A percentile compares a stretch with the other conserved stretches of the same genome.
Conservation (phyloP, 2,888 invertebrate genomes). For the Amphiduros pacificus region DNA sequence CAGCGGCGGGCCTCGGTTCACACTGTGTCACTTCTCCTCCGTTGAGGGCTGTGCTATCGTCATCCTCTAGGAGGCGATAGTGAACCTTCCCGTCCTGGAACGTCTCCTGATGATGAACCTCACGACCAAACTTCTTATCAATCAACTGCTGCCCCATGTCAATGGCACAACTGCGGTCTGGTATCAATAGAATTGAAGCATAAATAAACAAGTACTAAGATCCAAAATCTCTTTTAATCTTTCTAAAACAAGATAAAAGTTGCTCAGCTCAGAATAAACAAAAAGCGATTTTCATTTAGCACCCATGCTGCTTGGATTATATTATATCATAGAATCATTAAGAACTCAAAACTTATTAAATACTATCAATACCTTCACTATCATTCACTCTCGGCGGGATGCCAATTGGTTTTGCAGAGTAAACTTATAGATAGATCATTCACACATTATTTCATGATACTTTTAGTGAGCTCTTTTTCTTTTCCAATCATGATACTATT, state of each 20-base stretch:
- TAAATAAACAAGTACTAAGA: too few species aligned
- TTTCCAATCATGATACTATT: neutral
- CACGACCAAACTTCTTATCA: slow-evolving; percentile 50
- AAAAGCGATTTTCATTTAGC: too few species aligned
- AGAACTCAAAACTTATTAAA: too few species aligned
- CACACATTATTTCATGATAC: neutral
- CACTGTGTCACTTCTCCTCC: slow-evolving; percentile 45
- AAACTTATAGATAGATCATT: neutral
- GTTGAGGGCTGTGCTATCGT: slow-evolving; percentile 57
- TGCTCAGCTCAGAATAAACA: too few species aligned
- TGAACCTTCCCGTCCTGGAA: slow-evolving; percentile 42
- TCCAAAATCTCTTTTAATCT: too few species aligned
- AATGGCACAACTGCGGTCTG: slow-evolving; percentile 33
- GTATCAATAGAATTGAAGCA: too few species aligned
- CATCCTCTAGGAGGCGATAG: slow-evolving; percentile 56
- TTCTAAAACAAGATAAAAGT: too few species aligned
- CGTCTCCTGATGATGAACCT: slow-evolving; percentile 32
- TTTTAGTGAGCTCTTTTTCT: neutral
- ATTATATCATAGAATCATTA: too few species aligned
- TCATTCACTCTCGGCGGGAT: too few species aligned
- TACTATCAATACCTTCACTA: too few species aligned
- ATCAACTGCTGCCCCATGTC: slow-evolving; percentile 58
- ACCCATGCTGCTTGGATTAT: too few species aligned
- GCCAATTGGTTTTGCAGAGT: neutral
- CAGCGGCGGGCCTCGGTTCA: slow-evolving; percentile 43